These are phyloP conservation scores for Bembecia ichneumoniformis DNA, from an alignment of 2,888 invertebrate species.

Conservation along the genomic window DNA sequence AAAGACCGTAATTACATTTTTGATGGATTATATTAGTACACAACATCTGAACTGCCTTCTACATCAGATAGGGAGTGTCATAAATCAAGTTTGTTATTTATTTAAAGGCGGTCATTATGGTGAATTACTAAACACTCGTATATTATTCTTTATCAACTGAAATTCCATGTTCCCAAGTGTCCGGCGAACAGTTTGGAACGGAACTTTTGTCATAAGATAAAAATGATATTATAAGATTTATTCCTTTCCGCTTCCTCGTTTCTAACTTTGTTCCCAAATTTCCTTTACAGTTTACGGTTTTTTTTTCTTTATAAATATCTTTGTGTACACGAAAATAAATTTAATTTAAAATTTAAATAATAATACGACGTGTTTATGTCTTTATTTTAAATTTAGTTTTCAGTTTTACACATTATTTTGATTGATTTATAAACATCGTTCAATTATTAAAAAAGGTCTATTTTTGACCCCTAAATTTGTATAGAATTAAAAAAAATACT, in stretches of 20 bases:
- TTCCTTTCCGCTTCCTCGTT: background rate
- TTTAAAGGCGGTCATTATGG: background rate
- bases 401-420: no score
- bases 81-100: conserved; percentile 1
- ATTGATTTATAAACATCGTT: no score
- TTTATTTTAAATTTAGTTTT: no score
- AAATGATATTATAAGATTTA: conserved; percentile 1
- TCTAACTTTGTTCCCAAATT: background rate
- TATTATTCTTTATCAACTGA: background rate
- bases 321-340: no score
- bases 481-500: no score
- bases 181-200: background rate
- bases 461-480: no score
- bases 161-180: background rate
- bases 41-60: background rate
- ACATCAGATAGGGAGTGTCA: background rate
- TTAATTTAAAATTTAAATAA: no score
- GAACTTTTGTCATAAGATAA: background rate
- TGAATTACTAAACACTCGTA: background rate
- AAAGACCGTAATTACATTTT: background rate
- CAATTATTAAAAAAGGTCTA: no score
- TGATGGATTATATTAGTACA: background rate
- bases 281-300: background rate
- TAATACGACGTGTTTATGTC: no score
- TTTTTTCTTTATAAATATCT: no score